Evolutionary conservation across 2,797 vertebrate genomes (phyloP), one percentile per base, ranked within the genome.

Genomic region (Carapus acus): DNA sequence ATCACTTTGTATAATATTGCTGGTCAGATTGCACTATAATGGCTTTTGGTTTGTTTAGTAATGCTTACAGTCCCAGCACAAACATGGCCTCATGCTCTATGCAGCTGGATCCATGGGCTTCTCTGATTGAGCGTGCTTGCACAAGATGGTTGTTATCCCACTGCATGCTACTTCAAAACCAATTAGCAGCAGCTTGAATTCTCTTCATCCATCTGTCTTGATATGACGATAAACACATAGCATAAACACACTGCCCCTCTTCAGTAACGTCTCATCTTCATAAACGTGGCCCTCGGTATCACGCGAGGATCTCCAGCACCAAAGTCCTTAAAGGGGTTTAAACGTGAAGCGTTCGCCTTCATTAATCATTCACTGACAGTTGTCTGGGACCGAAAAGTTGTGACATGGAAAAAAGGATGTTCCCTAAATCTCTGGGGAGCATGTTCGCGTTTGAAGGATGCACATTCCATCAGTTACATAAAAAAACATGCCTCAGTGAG

Each of bases 41-140:
- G 64, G 68, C 65, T 74, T 70, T 79, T 49, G 66, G 58, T 83
- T 81, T 82, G 82, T 81, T 79, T 84, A 74, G 80, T 82, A 86
- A 86, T 80, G 65, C 77, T 78, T 45, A 40, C 41, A 70, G 76
- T 73, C 76, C 62, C 68, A 78, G 80, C 82, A 81, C 82, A 82
- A 84, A 83, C 76, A 73, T 64, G 63, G 65, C 62, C 73, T 43
- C 22, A 16, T 27, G 60, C 44, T 18, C 66, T 61, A 62, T 74
- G 65, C 67, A 81, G 82, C 80, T 84, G 80, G 12, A 49, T 54
- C 43, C 2, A 60, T 27, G 46, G 6, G 8, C 43, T 42, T 58
- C 71, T 71, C 62, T 67, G 33, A 43, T 71, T n/a, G n/a, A n/a
- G n/a, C n/a, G n/a, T n/a, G n/a, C 73, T 71, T 54, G 29, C 65